Base-by-base conservation (phyloP, 1,140 invertebrate genomes). In the Melanaphis sacchari region DNA sequence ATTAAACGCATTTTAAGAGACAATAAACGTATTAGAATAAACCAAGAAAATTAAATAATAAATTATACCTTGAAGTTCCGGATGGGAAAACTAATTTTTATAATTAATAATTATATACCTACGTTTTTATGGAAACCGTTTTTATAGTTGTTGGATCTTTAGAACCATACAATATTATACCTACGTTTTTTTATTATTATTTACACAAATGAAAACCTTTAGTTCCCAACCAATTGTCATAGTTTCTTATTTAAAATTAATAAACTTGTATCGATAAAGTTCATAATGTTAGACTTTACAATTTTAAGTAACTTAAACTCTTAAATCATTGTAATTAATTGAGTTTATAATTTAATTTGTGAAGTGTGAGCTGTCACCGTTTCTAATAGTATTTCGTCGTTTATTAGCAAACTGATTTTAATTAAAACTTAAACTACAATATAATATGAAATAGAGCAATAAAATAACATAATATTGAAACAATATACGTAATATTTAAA, bases 271-370 rank as follows among this genome's bases (percentile, higher is more conserved):
- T n/a, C 85, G 1, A 49, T 88, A 36, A 88, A 88, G 85, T 88
- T 49, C 43, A 31, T 49, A 2, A 11, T 31, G 15, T 46, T n/a
- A 87, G 43, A 82, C 31, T n/a, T 41, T 26, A n/a, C 59, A n/a
- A n/a, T 76, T 9, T 6, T 5, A 18, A 49, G 43, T 88, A 49
- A n/a, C 21, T 88, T 88, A 22, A 36, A 88, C 85, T 36, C 38
- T n/a, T 88, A 88, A 88, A 36, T 43, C 18, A 18, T 36, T n/a
- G 43, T 36, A 88, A 36, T 88, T 88, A 88, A 88, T 88, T 88
- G n/a, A 43, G 43, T 88, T 88, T 88, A 31, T 88, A 88, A 49
- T 88, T 88, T 88, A 85, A 43, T 85, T 85, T 43, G 24, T 26
- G 43, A 46, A 88, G 41, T 36, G 43, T 8, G 18, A 87, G 43